These are phyloP conservation scores for Acrocyrtus sp. DNA, from an alignment of 2,888 invertebrate species.

Conservation along the genomic window DNA sequence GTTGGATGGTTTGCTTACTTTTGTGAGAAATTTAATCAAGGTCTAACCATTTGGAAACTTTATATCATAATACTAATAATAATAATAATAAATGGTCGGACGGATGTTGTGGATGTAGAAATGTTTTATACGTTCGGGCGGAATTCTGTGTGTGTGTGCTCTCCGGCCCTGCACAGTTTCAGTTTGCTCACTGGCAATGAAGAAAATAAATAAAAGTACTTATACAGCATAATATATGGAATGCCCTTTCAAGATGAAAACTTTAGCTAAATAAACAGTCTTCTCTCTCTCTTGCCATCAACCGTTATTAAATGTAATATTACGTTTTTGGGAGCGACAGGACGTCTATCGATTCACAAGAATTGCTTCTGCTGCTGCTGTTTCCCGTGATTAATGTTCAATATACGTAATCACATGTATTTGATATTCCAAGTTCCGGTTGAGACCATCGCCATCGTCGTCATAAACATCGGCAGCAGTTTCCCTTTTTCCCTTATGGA, in stretches of 20 bases:
- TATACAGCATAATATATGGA: background rate
- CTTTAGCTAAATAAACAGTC: conserved; percentile 27
- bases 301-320: conserved; percentile 21
- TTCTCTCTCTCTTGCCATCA: background rate
- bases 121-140: too few species aligned
- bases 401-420: conserved; percentile 22
- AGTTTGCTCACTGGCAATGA: background rate
- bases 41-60: conserved; percentile 31
- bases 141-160: too few species aligned
- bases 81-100: conserved; percentile 33
- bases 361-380: conserved; percentile 30
- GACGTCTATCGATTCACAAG: conserved; percentile 22
- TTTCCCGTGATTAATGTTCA: conserved; percentile 29
- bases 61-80: conserved; percentile 35
- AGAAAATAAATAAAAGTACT: background rate
- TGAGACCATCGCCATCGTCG: conserved; percentile 14
- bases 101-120: conserved; percentile 25
- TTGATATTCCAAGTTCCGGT: conserved; percentile 32
- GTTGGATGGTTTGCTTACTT: conserved; percentile 13
- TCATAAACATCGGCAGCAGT: background rate
- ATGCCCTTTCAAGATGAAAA: conserved; percentile 10
- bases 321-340: conserved; percentile 19
- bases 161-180: too few species aligned
- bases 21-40: conserved; percentile 33
- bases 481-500: background rate